A percentile compares a stretch with the other conserved stretches of the same genome.
Conservation (phyloP, 1,140 invertebrate genomes). For the Pristionchus pacificus region DNA sequence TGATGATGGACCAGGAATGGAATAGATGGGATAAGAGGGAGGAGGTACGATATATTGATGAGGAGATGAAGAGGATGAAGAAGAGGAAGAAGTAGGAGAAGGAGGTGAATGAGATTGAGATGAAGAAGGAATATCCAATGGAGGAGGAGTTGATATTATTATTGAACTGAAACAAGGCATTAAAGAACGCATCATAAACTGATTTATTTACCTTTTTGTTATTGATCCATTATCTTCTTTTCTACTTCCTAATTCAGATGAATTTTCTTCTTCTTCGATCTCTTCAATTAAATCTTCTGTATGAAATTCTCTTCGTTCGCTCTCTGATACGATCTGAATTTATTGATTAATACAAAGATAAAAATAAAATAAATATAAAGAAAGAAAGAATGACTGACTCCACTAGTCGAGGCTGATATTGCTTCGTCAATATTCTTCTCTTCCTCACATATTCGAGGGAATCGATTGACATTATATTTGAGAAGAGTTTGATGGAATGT, state of each 20-base stretch:
- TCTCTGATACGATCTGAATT: neutral
- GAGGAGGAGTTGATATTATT: neutral
- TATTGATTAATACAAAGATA: neutral
- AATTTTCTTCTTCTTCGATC: neutral
- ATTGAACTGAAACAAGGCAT: neutral
- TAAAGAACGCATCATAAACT: neutral
- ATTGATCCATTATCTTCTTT: neutral
- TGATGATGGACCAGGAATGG: neutral
- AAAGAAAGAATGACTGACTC: neutral
- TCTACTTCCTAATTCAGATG: neutral
- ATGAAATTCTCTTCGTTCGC: neutral
- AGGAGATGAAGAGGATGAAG: neutral
- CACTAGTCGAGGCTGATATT: neutral
- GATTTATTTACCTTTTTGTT: neutral
- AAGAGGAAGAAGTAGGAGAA: neutral
- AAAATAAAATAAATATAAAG: no score
- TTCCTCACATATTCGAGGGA: neutral
- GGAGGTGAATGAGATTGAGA: neutral
- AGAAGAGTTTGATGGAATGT: constrained; percentile 36
- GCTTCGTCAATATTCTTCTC: neutral
- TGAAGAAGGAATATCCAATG: neutral
- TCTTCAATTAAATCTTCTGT: neutral
- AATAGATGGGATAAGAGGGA: neutral
- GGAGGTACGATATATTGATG: neutral
- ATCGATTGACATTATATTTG: neutral